phyloP scores from a whole-genome alignment of 2,888 invertebrate genomes.

The Xestia rhomboidea region DNA sequence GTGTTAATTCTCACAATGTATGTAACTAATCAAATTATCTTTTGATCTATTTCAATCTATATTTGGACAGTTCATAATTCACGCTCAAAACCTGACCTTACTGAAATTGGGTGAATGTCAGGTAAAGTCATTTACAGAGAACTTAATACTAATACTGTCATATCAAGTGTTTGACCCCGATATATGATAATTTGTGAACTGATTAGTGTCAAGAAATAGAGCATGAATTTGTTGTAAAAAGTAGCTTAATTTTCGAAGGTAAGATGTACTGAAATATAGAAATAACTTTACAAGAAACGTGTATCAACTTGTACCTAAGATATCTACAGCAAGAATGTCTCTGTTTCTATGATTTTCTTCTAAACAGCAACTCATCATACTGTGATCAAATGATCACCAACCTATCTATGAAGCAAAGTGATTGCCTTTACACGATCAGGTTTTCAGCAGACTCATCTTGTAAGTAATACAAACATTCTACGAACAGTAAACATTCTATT shows the following conservation, averaged over 20 bases:
- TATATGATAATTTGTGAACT: slow-evolving; percentile 46
- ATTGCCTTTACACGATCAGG: background rate
- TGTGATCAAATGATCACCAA: background rate
- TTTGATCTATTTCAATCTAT: slow-evolving; percentile 20
- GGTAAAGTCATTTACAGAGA: slow-evolving; percentile 22
- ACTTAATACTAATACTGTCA: slow-evolving; percentile 44
- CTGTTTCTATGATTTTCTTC: background rate
- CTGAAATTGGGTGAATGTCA: slow-evolving; percentile 57
- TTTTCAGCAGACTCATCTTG: background rate
- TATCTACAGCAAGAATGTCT: background rate
- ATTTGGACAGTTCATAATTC: slow-evolving; percentile 33
- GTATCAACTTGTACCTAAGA: background rate
- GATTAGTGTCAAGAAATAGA: slow-evolving; percentile 30
- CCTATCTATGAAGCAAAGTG: background rate
- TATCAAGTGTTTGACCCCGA: slow-evolving; percentile 43
- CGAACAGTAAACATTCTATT: background rate
- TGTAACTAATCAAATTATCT: slow-evolving; percentile 12
- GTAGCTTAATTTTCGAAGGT: background rate
- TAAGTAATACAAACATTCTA: too few relatives aligned
- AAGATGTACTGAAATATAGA: background rate
- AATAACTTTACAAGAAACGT: background rate
- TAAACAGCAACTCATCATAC: background rate
- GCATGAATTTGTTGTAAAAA: background rate
- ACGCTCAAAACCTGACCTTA: slow-evolving; percentile 33
- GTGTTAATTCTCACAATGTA: background rate